A percentile compares a stretch with the other conserved stretches of the same genome.
Conservation (phyloP, 2,113 vertebrate genomes). For the Elephantulus edwardii region DNA sequence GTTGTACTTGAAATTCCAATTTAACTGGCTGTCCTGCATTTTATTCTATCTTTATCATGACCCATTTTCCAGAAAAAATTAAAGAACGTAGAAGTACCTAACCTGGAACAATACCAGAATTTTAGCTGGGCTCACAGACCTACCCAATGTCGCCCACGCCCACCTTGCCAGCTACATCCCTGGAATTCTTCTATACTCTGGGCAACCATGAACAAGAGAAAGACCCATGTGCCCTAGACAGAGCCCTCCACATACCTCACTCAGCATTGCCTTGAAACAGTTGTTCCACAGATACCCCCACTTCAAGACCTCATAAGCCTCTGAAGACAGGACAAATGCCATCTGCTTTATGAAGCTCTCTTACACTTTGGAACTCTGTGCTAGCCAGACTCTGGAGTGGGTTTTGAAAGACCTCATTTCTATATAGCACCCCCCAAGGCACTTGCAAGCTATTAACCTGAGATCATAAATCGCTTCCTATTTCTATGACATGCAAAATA, state of each 20-base stretch:
- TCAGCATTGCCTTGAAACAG: background rate
- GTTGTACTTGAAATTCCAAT: background rate
- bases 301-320: background rate
- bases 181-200: background rate
- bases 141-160: too few species aligned
- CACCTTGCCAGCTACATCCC: background rate
- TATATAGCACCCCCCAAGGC: background rate
- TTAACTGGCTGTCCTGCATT: background rate
- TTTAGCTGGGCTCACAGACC: background rate
- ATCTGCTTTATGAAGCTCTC: background rate
- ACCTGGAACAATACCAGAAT: background rate
- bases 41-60: background rate
- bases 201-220: too few species aligned
- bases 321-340: accelerated
- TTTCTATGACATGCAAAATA: background rate
- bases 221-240: accelerated
- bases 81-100: background rate
- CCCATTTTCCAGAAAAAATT: background rate
- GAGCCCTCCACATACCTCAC: background rate
- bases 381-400: background rate
- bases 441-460: too few species aligned
- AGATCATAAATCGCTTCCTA: background rate
- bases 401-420: too few species aligned
- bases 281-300: background rate
- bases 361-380: background rate